Evolutionary conservation across 2,113 vertebrate genomes (phyloP), one percentile per base, ranked within the genome.

Genomic region (Chaetops frenatus): DNA sequence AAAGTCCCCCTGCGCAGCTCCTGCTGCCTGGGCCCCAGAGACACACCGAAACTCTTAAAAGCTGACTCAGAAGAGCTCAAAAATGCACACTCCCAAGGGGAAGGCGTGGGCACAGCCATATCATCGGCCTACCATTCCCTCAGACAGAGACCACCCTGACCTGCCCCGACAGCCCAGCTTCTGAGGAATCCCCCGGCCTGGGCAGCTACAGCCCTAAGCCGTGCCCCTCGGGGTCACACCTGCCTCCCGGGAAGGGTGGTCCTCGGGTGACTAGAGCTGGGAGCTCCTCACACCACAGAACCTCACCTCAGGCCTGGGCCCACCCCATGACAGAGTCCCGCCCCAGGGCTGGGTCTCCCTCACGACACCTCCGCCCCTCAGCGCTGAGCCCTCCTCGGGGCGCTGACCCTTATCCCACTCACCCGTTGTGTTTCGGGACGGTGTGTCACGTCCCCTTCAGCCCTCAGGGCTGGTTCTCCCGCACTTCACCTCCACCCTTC

Each of bases 211-310:
- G 21, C 11, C 11, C 15, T 10, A 2, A 15, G 19, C 9, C 12
- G 7, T 11, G 10, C 3, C 5, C 25, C 10, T 19, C 14, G 1
- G 2, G 6, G 2, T 16, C 3, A 3, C 5, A 0, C 8, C 18
- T 0, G 4, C 9, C 2, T 3, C 21, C 4, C 6, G 0, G 1
- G 36, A 11, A 14, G 4, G 1, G 0, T 0, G 1, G 2, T 19
- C 20, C 9, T 31, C 3, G 2, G 1, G 12, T 3, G 13, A 47
- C 27, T 1, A 6, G 22, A 47, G 13, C 28, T 6, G 10, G 3
- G 2, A 4, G 0, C 1, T 4, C 12, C 58, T 9, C 17, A 22
- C 11, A 13, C 15, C 12, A 47, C 23, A 4, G 5, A 12, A 5
- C 21, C 18, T 3, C 48, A 0, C 36, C 48, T 29, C 48, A 15